These are phyloP conservation scores for Arenaria interpres DNA, from an alignment of 2,113 vertebrate species.

Conservation along the genomic window DNA sequence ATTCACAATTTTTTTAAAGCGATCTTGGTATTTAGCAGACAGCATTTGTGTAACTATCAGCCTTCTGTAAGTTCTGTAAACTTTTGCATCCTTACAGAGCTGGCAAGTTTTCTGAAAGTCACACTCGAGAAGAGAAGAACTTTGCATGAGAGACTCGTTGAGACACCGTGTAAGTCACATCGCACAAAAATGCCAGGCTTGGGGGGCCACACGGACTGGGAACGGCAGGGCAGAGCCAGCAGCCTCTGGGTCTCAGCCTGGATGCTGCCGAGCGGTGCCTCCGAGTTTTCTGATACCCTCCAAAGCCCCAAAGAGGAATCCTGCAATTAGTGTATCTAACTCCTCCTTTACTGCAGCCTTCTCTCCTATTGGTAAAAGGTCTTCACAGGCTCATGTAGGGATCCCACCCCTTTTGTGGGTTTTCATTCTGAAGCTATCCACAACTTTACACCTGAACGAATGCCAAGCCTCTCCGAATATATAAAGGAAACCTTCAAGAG, in stretches of 20 bases:
- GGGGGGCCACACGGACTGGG: not conserved
- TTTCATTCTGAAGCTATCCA: constrained; percentile 79
- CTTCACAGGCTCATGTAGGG: constrained; percentile 66
- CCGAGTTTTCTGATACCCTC: constrained; percentile 4
- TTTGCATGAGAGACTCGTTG: not conserved
- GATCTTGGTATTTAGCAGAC: not conserved
- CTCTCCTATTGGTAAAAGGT: constrained; percentile 74
- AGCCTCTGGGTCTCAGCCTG: not conserved
- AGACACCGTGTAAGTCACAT: not conserved
- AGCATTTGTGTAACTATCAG: not conserved
- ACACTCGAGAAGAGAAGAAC: not conserved
- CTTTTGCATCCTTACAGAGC: not conserved
- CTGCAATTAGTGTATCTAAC: constrained; percentile 61
- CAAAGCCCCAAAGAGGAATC: constrained; percentile 27
- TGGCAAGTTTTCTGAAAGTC: not conserved
- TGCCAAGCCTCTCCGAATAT: constrained; percentile 81
- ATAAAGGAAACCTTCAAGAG: constrained; percentile 78
- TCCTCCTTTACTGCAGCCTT: constrained; percentile 73
- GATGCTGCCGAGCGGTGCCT: not conserved
- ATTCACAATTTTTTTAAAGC: constrained; percentile 18
- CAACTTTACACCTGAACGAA: constrained; percentile 88
- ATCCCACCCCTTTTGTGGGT: constrained; percentile 79
- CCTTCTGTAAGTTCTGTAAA: not conserved
- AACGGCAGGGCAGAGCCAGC: not conserved
- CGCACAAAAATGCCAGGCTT: not conserved